A percentile compares a stretch with the other conserved stretches of the same genome.
Conservation (phyloP, 1,140 invertebrate species). For the Papilio helenus region DNA sequence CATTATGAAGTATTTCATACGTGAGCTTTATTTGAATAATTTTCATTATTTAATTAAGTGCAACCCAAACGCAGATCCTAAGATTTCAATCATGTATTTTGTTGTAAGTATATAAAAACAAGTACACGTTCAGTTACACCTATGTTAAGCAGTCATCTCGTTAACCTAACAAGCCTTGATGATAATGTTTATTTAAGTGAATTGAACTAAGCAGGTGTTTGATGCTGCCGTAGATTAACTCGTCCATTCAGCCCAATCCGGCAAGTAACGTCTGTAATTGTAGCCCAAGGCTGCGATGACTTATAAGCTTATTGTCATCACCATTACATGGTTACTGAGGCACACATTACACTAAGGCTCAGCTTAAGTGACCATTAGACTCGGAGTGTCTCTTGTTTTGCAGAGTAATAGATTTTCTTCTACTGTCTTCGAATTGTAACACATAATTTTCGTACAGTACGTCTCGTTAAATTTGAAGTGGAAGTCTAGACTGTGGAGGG, state of each 20-base stretch:
- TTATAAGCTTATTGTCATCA: background rate
- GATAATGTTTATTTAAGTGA: conserved; percentile 34
- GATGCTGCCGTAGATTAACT: background rate
- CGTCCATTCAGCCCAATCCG: background rate
- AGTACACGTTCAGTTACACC: background rate
- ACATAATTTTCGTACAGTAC: background rate
- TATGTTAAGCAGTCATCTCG: background rate
- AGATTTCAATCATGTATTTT: background rate
- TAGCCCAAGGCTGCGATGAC: background rate
- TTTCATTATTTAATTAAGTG: background rate
- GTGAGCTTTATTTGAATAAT: background rate
- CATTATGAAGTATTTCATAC: background rate
- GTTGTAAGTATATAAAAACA: background rate
- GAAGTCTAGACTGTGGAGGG: background rate
- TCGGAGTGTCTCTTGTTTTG: background rate
- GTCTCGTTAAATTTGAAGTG: conserved; percentile 17
- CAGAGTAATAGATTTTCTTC: background rate
- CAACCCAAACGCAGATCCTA: background rate
- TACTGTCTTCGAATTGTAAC: background rate
- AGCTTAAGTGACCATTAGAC: too few relatives aligned
- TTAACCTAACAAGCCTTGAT: conserved; percentile 24
- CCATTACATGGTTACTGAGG: background rate
- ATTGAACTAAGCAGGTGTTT: conserved; percentile 15
- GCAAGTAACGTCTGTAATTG: conserved; percentile 22
- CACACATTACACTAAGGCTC: background rate